phyloP scores from a whole-genome alignment of 2,888 invertebrate species.

The Oscheius sp. region DNA sequence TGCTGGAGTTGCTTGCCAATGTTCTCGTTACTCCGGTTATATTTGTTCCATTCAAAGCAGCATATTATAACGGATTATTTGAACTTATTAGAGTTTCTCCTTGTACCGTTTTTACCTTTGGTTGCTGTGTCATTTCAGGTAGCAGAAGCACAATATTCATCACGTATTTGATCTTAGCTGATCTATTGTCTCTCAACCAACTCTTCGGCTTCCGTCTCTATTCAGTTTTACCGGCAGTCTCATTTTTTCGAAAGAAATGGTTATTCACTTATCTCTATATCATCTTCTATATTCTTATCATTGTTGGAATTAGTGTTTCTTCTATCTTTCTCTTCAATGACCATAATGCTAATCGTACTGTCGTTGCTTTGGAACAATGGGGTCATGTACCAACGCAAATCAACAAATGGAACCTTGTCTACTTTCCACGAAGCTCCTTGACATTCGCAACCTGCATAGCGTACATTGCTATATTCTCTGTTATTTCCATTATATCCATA shows the following conservation, averaged over 20 bases:
- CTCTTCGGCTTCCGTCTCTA: not conserved
- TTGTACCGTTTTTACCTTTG: not conserved
- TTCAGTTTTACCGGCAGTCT: not conserved
- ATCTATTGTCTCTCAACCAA: not conserved
- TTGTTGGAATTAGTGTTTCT: no score
- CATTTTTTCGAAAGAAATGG: not conserved
- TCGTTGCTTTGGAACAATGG: not conserved
- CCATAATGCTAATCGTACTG: not conserved
- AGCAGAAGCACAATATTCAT: not conserved
- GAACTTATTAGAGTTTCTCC: not conserved
- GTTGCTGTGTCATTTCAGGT: not conserved
- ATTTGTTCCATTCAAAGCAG: not conserved
- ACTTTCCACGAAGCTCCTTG: not conserved
- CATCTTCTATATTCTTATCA: not conserved
- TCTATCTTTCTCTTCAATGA: not conserved
- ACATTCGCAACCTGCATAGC: not conserved
- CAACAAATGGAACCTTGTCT: not conserved
- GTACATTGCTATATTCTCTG: not conserved
- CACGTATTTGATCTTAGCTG: not conserved
- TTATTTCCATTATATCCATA: not conserved
- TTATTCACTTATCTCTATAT: not conserved
- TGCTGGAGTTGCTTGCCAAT: not conserved
- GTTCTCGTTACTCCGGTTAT: not conserved
- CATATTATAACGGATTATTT: not conserved
- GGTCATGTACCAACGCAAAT: not conserved